These are phyloP conservation scores for Pituophis catenifer DNA, from an alignment of 2,113 vertebrate genomes.

Conservation along the genomic window DNA sequence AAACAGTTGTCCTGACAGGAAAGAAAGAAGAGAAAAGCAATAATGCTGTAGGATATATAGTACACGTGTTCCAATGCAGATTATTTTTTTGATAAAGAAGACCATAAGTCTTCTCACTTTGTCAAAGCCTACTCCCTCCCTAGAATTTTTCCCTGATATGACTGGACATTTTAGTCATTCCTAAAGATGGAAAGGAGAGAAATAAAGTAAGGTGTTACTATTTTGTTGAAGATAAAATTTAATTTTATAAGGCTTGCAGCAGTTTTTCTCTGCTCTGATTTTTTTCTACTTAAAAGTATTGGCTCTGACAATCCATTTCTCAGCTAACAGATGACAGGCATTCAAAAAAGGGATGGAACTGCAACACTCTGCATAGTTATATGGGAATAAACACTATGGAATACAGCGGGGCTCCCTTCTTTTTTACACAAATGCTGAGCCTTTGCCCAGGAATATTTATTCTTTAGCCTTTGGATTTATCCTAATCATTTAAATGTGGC, in stretches of 20 bases:
- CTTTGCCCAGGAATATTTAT: not conserved
- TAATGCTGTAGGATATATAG: not conserved
- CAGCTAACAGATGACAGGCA: not conserved
- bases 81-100: slow-evolving; percentile 2
- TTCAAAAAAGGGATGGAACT: slow-evolving; percentile 28
- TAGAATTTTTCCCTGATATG: slow-evolving; percentile 25
- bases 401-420: not conserved
- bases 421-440: not conserved
- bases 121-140: not conserved
- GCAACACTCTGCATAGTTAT: not conserved
- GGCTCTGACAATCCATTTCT: slow-evolving; percentile 53
- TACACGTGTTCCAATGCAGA: not conserved
- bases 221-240: slow-evolving; percentile 14
- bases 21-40: slow-evolving; percentile 42
- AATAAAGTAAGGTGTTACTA: slow-evolving; percentile 3
- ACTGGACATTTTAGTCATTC: slow-evolving; percentile 16
- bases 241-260: slow-evolving; percentile 15
- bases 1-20: slow-evolving; percentile 2
- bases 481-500: not conserved
- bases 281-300: slow-evolving; percentile 27
- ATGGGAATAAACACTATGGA: not conserved
- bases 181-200: slow-evolving; percentile 19
- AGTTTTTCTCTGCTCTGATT: slow-evolving; percentile 22
- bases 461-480: slow-evolving; percentile 15
- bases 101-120: not conserved